A percentile compares a stretch with the other conserved stretches of the same genome.
Evolutionary conservation across 1,140 invertebrate species (phyloP).

Genomic region (Drosophila ananassae): DNA sequence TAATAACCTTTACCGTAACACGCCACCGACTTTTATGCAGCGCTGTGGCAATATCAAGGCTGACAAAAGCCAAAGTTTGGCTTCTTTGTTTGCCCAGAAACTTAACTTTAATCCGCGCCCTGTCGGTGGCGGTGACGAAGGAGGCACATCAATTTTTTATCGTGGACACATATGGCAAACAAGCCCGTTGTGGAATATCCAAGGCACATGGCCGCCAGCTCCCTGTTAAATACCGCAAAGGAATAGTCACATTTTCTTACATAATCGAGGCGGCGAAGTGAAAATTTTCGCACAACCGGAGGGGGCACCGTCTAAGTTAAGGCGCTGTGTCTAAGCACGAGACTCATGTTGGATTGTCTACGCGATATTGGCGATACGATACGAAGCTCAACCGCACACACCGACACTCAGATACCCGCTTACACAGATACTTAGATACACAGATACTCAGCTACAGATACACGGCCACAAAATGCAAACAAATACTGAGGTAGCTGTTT

Average conservation of each 20-base stretch:
- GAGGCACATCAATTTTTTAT: conserved; percentile 66
- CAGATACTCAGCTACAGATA: background rate
- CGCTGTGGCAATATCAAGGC: conserved; percentile 54
- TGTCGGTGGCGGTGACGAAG: conserved; percentile 9
- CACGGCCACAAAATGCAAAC: background rate
- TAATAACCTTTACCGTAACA: conserved; percentile 61
- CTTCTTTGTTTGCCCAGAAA: conserved; percentile 43
- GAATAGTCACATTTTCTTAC: conserved; percentile 68
- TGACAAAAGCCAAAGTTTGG: conserved; percentile 36
- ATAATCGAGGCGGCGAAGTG: conserved; percentile 54
- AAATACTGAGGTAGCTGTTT: background rate
- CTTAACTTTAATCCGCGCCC: conserved; percentile 74
- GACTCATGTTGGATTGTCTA: conserved; percentile 68
- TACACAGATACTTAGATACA: background rate
- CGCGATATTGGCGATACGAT: conserved; percentile 41
- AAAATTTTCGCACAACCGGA: conserved; percentile 26
- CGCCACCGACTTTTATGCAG: conserved; percentile 30
- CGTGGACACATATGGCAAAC: conserved; percentile 52
- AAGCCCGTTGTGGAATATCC: conserved; percentile 38
- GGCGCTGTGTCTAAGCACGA: conserved; percentile 65
- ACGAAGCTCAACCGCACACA: conserved; percentile 26
- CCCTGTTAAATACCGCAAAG: conserved; percentile 5
- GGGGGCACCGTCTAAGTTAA: conserved; percentile 19
- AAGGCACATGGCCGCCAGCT: conserved; percentile 40
- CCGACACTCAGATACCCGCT: background rate